These are phyloP conservation scores for Archivesica marissinica DNA, from an alignment of 1,140 invertebrate species.

Conservation along the genomic window DNA sequence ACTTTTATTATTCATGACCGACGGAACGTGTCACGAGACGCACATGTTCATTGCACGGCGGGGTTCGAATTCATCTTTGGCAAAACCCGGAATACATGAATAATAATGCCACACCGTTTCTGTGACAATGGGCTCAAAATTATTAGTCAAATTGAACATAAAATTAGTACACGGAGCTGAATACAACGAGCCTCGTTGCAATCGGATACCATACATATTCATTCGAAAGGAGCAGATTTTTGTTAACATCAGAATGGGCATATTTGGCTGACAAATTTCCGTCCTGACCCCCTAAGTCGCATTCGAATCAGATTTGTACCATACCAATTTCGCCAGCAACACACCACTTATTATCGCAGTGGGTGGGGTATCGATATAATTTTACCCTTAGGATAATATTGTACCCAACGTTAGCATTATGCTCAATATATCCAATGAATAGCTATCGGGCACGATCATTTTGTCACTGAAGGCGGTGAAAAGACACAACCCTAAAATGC, in stretches of 20 bases:
- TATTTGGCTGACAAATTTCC: constrained; percentile 57
- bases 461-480: constrained; percentile 54
- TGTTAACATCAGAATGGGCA: constrained; percentile 38
- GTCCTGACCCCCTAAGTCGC: constrained; percentile 31
- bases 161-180: constrained; percentile 55
- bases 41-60: constrained; percentile 55
- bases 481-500: constrained; percentile 56
- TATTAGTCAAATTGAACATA: constrained; percentile 63
- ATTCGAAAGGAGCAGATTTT: constrained; percentile 30
- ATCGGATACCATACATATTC: constrained; percentile 44
- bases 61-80: constrained; percentile 50
- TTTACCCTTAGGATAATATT: constrained; percentile 41
- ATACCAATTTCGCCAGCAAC: constrained; percentile 49
- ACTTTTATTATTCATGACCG: constrained; percentile 31
- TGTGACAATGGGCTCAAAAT: constrained; percentile 51
- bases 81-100: constrained; percentile 48
- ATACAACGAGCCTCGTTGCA: constrained; percentile 39
- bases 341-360: constrained; percentile 59
- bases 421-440: constrained; percentile 49
- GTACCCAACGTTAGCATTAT: constrained; percentile 36
- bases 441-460: constrained; percentile 25
- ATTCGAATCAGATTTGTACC: constrained; percentile 54
- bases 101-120: constrained; percentile 22
- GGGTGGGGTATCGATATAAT: constrained; percentile 63
- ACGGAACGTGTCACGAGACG: constrained; percentile 36